Evolutionary conservation across 2,113 vertebrate species (phyloP).

Genomic region (Siniperca knerii): DNA sequence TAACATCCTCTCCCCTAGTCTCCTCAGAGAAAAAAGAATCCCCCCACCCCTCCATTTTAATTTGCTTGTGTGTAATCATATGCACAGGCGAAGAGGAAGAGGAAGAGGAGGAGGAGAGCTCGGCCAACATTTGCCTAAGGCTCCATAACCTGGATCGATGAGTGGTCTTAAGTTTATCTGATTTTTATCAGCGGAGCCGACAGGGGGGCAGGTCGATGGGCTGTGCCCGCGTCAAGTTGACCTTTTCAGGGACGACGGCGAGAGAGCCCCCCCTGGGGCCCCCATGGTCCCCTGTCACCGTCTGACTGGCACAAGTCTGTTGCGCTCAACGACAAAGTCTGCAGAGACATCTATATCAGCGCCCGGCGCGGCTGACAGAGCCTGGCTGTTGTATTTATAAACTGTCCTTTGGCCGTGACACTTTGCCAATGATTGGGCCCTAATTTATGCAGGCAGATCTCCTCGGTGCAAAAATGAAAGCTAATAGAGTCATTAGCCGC

Average conservation of each 20-base stretch:
- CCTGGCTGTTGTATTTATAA: conserved; percentile 99
- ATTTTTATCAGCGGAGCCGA: conserved; percentile 98
- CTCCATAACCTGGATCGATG: conserved; percentile 82
- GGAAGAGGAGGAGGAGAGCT: conserved; percentile 54
- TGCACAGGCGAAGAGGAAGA: conserved; percentile 60
- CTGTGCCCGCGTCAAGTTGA: conserved; percentile 99
- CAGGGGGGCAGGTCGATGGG: conserved; percentile 98
- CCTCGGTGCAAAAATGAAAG: conserved; percentile 99
- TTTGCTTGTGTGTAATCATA: conserved; percentile 76
- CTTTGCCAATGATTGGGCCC: conserved; percentile 96
- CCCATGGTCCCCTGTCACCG: conserved; percentile 93
- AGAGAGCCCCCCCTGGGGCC: conserved; percentile 91
- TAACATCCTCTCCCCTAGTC: conserved; percentile 45
- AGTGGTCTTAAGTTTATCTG: conserved; percentile 99
- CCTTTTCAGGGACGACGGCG: conserved; percentile 99
- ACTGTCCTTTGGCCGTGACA: conserved; percentile 99
- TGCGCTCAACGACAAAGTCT: conserved; percentile 99
- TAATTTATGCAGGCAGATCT: conserved; percentile 99
- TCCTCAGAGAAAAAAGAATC: conserved; percentile 51
- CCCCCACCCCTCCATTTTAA: conserved; percentile 40
- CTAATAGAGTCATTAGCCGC: conserved; percentile 99
- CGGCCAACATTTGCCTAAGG: conserved; percentile 84
- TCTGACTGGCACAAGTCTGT: conserved; percentile 99
- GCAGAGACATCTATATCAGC: conserved; percentile 99
- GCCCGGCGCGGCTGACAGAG: conserved; percentile 94